Evolutionary conservation across 2,888 invertebrate genomes (phyloP).

Genomic region (Oxystoma pomonae): DNA sequence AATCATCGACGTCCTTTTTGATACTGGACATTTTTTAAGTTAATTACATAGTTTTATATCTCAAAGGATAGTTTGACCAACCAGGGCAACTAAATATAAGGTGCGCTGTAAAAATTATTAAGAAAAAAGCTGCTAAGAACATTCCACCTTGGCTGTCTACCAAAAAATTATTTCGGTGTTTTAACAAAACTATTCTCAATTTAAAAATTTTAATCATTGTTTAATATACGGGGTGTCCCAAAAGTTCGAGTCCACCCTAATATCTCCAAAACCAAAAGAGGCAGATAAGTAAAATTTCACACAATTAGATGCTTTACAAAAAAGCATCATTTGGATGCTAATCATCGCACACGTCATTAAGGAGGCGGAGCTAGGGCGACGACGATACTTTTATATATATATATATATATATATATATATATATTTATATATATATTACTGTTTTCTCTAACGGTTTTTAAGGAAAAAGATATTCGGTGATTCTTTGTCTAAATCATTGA

Average conservation of each 20-base stretch:
- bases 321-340: too few species aligned
- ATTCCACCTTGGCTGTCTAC: constrained; percentile 16
- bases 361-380: too few species aligned
- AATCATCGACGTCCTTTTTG: too few species aligned
- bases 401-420: background rate
- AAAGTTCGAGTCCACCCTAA: too few species aligned
- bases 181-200: background rate
- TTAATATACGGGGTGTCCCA: too few species aligned
- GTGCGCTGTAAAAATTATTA: constrained; percentile 64
- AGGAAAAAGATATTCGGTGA: too few species aligned
- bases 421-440: background rate
- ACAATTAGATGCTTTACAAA: too few species aligned
- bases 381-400: background rate
- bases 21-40: background rate
- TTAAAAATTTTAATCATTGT: background rate
- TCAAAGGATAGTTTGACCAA: constrained; percentile 36
- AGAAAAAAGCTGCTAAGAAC: constrained; percentile 56
- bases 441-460: too few species aligned
- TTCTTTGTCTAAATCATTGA: too few species aligned
- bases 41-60: background rate
- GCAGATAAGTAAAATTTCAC: too few species aligned
- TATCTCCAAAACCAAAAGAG: too few species aligned
- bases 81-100: constrained; percentile 65
- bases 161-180: background rate
- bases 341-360: too few species aligned